Conservation (phyloP, 2,797 vertebrate species). For the Pipistrellus nathusii region DNA sequence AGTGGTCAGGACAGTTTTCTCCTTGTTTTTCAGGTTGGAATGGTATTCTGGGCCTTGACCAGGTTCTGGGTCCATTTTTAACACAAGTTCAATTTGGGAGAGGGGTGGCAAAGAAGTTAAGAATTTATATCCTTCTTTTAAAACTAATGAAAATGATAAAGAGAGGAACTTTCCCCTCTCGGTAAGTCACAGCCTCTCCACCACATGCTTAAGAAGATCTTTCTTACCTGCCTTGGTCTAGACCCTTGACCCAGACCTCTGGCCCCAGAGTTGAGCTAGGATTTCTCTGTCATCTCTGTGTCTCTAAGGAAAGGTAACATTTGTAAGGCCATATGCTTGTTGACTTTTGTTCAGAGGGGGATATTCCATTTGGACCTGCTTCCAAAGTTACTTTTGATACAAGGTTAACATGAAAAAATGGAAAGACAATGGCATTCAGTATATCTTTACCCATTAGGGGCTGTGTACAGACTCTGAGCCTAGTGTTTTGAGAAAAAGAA, state of each 20-base stretch:
- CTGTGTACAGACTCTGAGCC: background rate
- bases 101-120: background rate
- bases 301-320: background rate
- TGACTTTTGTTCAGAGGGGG: slow-evolving; percentile 8
- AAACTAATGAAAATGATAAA: background rate
- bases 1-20: background rate
- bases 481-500: slow-evolving; percentile 34
- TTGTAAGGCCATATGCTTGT: background rate
- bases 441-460: background rate
- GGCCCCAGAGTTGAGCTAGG: background rate
- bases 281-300: background rate
- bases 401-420: background rate
- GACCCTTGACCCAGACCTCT: background rate
- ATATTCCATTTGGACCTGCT: slow-evolving; percentile 9
- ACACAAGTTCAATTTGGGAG: background rate
- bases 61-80: slow-evolving; percentile 36
- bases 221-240: background rate
- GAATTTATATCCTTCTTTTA: slow-evolving; percentile 43
- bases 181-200: background rate
- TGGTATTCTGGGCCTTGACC: background rate
- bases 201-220: background rate
- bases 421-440: background rate
- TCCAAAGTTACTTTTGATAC: slow-evolving; percentile 50
- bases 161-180: background rate
- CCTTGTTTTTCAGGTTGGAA: background rate